These are phyloP conservation scores for Apoda limacodes DNA, from an alignment of 2,888 invertebrate species.

Conservation along the genomic window DNA sequence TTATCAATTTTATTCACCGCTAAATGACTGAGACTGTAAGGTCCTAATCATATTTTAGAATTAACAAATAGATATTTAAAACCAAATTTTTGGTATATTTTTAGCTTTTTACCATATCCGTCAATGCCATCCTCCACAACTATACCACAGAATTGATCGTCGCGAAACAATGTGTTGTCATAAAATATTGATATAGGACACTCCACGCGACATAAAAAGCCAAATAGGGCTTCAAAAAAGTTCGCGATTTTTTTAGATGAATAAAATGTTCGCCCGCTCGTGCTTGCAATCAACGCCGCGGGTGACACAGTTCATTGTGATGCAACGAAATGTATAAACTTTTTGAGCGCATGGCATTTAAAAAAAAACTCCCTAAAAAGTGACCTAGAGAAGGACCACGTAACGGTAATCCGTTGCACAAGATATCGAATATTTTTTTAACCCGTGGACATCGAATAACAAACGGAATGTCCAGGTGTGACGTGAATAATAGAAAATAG, in stretches of 20 bases:
- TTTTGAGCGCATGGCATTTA: constrained; percentile 59
- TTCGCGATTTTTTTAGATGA: constrained; percentile 46
- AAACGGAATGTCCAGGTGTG: constrained; percentile 57
- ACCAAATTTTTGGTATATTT: too few species aligned
- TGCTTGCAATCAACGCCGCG: constrained; percentile 27
- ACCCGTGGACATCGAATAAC: constrained; percentile 53
- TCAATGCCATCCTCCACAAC: too few species aligned
- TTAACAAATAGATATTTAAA: too few species aligned
- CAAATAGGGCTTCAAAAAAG: constrained; percentile 51
- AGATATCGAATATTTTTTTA: constrained; percentile 55
- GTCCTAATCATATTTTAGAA: too few species aligned
- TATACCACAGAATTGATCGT: too few species aligned
- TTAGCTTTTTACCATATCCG: too few species aligned
- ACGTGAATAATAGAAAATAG: constrained; percentile 37
- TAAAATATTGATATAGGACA: too few species aligned
- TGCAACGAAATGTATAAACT: constrained; percentile 61
- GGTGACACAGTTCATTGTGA: constrained; percentile 44
- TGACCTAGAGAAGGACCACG: constrained; percentile 53
- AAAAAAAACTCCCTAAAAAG: constrained; percentile 44
- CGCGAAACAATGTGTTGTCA: too few species aligned
- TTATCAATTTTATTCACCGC: too few species aligned
- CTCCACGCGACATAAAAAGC: too few species aligned
- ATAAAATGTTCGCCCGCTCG: constrained; percentile 38
- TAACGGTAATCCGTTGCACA: constrained; percentile 54
- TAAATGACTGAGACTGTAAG: too few species aligned